Percentiles rank a stretch among this genome's conserved stretches.
These are phyloP conservation scores for Willisornis vidua DNA, from an alignment of 2,113 vertebrate genomes.

Conservation along the genomic window DNA sequence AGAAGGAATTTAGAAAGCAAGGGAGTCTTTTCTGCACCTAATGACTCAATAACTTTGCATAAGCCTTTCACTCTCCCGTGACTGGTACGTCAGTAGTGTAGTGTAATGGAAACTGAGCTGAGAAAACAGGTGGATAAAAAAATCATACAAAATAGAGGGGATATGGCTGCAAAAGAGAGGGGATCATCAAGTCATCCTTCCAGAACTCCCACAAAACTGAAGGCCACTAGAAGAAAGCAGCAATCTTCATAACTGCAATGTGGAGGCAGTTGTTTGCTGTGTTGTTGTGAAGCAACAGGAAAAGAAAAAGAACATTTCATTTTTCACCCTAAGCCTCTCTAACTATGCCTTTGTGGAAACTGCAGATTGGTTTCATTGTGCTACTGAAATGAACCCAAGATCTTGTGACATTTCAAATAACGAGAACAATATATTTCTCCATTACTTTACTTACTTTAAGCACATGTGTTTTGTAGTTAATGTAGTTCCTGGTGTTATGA, in stretches of 20 bases:
- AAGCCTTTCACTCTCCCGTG: too few relatives aligned
- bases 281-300: neutral
- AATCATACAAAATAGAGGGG: neutral
- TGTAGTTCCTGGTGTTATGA: conserved; percentile 33
- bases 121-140: neutral
- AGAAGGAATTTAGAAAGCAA: too few relatives aligned
- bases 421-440: conserved; percentile 19
- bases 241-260: neutral
- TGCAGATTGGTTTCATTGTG: neutral
- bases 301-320: neutral
- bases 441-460: conserved; percentile 33
- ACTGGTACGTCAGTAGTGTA: too few relatives aligned
- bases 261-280: neutral
- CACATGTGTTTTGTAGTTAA: conserved; percentile 36
- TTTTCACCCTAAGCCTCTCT: neutral
- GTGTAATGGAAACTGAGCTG: neutral
- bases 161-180: neutral
- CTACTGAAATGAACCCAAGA: conserved; percentile 3
- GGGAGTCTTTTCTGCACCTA: too few relatives aligned
- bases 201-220: neutral
- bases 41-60: too few relatives aligned
- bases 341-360: neutral
- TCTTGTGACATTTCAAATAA: conserved; percentile 30
- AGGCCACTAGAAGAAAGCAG: neutral
- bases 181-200: neutral